Conservation (phyloP, 2,888 invertebrate genomes). For the Troides helena region DNA sequence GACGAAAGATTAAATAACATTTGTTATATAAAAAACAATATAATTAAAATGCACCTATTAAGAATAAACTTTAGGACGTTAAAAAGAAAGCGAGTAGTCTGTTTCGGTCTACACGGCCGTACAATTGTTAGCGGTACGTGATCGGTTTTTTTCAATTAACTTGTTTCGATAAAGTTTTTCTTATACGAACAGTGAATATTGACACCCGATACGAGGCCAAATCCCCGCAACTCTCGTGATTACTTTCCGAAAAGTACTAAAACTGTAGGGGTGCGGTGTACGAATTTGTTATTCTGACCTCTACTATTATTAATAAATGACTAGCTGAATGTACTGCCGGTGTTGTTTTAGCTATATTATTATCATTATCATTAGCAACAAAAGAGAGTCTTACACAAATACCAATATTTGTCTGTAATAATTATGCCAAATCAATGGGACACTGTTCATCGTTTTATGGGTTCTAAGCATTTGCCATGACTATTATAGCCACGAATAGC, state of each 20-base stretch:
- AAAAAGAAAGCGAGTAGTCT: background rate
- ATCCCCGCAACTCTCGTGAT: conserved; percentile 39
- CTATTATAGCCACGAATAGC: too few species aligned
- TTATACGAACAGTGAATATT: conserved; percentile 35
- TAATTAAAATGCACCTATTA: background rate
- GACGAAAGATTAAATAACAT: background rate
- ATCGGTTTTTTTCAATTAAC: conserved; percentile 35
- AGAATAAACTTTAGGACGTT: conserved; percentile 10
- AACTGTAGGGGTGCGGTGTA: background rate
- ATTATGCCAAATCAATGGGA: too few species aligned
- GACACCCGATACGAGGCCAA: conserved; percentile 32
- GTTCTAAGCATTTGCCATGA: too few species aligned
- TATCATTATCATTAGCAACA: too few species aligned
- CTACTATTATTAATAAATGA: background rate
- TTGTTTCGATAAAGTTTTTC: conserved; percentile 37
- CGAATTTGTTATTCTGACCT: background rate
- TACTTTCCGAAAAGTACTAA: conserved; percentile 38
- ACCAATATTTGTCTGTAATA: too few species aligned
- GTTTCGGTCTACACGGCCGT: background rate
- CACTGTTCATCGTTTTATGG: too few species aligned
- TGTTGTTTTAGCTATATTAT: too few species aligned
- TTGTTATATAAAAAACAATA: background rate
- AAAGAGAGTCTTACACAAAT: too few species aligned
- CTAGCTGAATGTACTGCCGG: too few species aligned
- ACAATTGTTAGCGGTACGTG: conserved; percentile 23